Base-by-base conservation (phyloP, 2,888 invertebrate species). In the Papilio gigon region DNA sequence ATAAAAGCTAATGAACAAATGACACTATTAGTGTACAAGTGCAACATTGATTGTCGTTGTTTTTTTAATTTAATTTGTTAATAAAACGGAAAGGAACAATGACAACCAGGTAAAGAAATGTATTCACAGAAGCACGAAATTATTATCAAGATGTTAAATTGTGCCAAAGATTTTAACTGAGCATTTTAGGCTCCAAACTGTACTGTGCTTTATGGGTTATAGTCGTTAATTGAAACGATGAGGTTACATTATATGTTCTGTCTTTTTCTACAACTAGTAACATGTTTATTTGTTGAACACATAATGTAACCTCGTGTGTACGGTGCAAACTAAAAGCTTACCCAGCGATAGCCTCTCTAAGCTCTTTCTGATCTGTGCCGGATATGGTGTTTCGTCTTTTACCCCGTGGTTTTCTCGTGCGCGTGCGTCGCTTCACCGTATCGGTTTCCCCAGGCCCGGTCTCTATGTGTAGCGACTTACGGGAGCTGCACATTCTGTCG, bases 321-420 rank as follows among this genome's bases (percentile, higher is more conserved):
- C 81, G 81, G 91, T 92, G 90, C 90, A 89, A 77, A 82, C 89
- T 88, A 89, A 78, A 92, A 88, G 94, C 95, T 94, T 93, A 96
- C 97, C 95, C 96, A 91, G 95, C 95, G 81, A 96, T 94, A 82
- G 96, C 97, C 89, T 96, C 95, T 87, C 95, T 94, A 88, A 97
- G 96, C 93, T 97, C 97, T 92, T 96, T 96, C 85, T 96, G 96
- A 93, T 97, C 97, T 80, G 96, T 97, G 86, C 97, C 97, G 79
- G 97, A 96, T 84, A 98, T 95, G 80, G 97, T 98, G 90, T 97
- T 98, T 85, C 97, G 94, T 93, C 97, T 93, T 92, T 96, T 95
- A 87, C 95, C 96, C 77, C 97, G 93, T 73, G 96, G 95, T 87
- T 95, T 95, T 78, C 96, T 93, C 63, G 94, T 94, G 81, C 95